Percentiles rank a stretch among this genome's conserved stretches.
phyloP scores from a whole-genome alignment of 2,888 invertebrate species.

The Stegophylla sp. region DNA sequence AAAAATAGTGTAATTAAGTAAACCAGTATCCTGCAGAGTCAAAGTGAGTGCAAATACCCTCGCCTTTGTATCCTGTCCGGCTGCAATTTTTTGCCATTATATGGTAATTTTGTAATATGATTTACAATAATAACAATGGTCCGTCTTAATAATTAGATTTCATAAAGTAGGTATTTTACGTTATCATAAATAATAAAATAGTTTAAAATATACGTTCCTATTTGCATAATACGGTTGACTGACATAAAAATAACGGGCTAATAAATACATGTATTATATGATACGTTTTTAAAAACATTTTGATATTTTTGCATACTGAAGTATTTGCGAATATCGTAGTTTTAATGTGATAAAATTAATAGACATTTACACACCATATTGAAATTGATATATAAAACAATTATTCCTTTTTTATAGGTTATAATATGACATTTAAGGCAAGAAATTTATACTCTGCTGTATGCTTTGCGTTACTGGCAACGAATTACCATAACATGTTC shows the following conservation, averaged over 20 bases:
- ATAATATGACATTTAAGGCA: background rate
- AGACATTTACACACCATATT: background rate
- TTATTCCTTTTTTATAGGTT: background rate
- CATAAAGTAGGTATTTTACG: background rate
- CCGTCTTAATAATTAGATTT: background rate
- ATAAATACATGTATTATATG: background rate
- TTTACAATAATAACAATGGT: background rate
- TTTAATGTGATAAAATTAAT: background rate
- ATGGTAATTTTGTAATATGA: slow-evolving; percentile 9
- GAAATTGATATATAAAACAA: background rate
- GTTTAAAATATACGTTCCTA: background rate
- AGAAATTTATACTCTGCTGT: background rate
- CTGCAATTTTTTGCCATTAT: background rate
- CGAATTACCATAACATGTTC: slow-evolving; percentile 20
- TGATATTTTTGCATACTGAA: background rate
- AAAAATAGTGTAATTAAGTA: no score
- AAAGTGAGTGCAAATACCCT: no score
- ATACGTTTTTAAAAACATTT: background rate
- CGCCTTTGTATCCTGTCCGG: no score
- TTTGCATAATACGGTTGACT: background rate
- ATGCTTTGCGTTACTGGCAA: slow-evolving; percentile 12
- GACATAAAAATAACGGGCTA: background rate
- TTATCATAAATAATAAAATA: background rate
- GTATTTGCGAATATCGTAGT: background rate
- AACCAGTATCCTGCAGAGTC: no score